Percentiles rank a stretch among this genome's conserved stretches.
Conservation (phyloP, 2,113 vertebrate species). For the Triplophysa dalaica region DNA sequence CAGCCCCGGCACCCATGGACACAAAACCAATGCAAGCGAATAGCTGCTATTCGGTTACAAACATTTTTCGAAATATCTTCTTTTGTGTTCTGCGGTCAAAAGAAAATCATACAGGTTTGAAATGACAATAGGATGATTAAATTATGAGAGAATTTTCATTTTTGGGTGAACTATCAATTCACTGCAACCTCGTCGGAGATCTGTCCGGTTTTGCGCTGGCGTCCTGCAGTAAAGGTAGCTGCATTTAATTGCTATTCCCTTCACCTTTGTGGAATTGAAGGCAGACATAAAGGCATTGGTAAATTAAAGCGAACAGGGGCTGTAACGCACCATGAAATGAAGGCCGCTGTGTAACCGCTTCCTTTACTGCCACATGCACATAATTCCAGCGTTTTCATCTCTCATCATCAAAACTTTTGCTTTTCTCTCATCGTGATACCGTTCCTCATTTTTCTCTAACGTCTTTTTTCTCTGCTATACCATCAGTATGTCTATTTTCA, state of each 20-base stretch:
- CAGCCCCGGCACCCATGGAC: too few species aligned
- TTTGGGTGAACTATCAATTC: too few species aligned
- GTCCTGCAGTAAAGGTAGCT: conserved; percentile 2
- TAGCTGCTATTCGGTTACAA: too few species aligned
- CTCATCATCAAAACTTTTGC: neutral
- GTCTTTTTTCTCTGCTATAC: neutral
- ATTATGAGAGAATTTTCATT: too few species aligned
- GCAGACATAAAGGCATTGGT: conserved; percentile 56
- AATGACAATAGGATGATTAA: too few species aligned
- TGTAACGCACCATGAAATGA: conserved; percentile 64
- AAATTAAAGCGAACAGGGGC: conserved; percentile 61
- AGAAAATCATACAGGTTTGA: too few species aligned
- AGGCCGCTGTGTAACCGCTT: conserved; percentile 47
- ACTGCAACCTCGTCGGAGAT: neutral
- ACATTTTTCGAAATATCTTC: too few species aligned
- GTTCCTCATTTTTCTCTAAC: neutral
- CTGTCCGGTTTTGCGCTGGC: neutral
- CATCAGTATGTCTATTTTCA: conserved; percentile 9
- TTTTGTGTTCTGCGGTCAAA: too few species aligned
- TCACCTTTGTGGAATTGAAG: conserved; percentile 60
- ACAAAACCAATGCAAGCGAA: too few species aligned
- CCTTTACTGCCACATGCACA: neutral
- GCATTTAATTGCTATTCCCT: conserved; percentile 49
- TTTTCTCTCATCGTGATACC: neutral
- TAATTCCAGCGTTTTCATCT: conserved; percentile 8